Base-by-base conservation (phyloP, 2,113 vertebrate genomes). In the Ellobius talpinus region DNA sequence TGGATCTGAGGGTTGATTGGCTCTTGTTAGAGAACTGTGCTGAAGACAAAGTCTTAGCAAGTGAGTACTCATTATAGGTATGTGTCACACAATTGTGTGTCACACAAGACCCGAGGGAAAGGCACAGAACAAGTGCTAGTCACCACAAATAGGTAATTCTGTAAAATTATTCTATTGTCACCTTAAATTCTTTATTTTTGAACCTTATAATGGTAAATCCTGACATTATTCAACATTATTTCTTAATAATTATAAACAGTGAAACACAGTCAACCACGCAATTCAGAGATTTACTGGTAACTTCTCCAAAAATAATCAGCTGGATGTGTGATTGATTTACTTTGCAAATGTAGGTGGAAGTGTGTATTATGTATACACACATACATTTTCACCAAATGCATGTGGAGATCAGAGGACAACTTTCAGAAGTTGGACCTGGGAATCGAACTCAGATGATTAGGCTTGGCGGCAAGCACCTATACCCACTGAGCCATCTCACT, bases 221-320 rank as follows among this genome's bases (percentile, higher is more conserved):
- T 90, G 70, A 92, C 12, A 66, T 47, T 86, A 9, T 52, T 95
- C 21, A 65, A 24, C 29, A 68, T 66, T 90, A 68, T 47, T 68
- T 88, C 68, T 39, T 26, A 79, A 87, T 45, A 93, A 87, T 65
- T 19, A 84, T 82, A 45, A 77, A 47, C 45, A 90, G 16, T 19
- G 91, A 92, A 94, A 94, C 17, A 91, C 5, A 93, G 73, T 33
- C 70, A 95, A 87, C 17, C 42, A 78, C 86, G 12, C 39, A 93
- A 58, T 33, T n/a, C 31, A 81, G 50, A 82, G 11, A 76, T 72
- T 50, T n/a, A 89, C 72, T 79, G 68, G 52, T 52, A 68, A 6
- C 29, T 89, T 92, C n/a, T 39, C 58, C 36, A 21, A n/a, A 74
- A 65, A 90, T 61, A 14, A 95, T 47, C 85, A 65, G 52, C 23